These are phyloP conservation scores for Chalcis sispes DNA, from an alignment of 2,888 invertebrate species.

Conservation along the genomic window DNA sequence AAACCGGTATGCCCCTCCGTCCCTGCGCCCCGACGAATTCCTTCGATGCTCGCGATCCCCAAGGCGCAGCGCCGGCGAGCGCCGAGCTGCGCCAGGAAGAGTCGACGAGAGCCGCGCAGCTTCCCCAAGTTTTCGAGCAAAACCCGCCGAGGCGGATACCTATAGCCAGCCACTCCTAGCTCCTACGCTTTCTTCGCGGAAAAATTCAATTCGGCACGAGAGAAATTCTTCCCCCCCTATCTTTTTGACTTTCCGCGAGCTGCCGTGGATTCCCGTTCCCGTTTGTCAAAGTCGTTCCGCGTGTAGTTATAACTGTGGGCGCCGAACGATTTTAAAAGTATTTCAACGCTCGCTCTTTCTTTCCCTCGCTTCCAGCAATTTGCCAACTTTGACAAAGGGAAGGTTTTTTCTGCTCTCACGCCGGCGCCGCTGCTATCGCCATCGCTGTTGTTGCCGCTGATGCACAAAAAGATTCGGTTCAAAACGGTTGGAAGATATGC, in stretches of 20 bases:
- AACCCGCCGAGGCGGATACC: too few species aligned
- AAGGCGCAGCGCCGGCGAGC: too few species aligned
- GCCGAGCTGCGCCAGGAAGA: too few species aligned
- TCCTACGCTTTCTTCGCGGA: background rate
- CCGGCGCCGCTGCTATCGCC: background rate
- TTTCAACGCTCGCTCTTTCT: background rate
- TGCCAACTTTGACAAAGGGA: constrained; percentile 14
- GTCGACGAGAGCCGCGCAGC: too few species aligned
- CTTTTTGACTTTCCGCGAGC: background rate
- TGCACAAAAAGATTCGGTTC: background rate
- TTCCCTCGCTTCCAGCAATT: background rate
- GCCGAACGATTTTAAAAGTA: constrained; percentile 6
- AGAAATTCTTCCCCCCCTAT: background rate
- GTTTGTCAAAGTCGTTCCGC: too few species aligned
- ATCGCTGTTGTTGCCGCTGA: too few species aligned
- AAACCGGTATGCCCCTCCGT: constrained; percentile 36
- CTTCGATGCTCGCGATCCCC: too few species aligned
- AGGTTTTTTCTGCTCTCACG: background rate
- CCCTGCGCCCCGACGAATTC: too few species aligned
- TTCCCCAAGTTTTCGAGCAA: too few species aligned
- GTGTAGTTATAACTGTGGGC: too few species aligned
- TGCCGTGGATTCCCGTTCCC: constrained; percentile 1
- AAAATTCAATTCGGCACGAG: too few species aligned
- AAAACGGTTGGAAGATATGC: background rate
- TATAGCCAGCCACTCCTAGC: too few species aligned